phyloP scores from a whole-genome alignment of 2,797 vertebrate species.

The Oreochromis grahami region DNA sequence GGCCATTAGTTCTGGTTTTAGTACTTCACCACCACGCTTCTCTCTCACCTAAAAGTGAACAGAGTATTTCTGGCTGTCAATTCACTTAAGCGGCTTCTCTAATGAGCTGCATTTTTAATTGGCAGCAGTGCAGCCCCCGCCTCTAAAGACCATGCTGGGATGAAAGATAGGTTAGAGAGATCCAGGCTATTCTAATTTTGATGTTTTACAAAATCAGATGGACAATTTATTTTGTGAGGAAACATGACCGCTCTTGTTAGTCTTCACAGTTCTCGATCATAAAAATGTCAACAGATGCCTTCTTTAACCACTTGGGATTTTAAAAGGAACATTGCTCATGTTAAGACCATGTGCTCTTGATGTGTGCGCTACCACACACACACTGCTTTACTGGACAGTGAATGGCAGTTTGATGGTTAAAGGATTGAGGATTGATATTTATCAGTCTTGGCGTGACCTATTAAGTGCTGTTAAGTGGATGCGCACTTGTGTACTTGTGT shows the following conservation, averaged over 20 bases:
- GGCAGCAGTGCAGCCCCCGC: background rate
- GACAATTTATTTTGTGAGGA: background rate
- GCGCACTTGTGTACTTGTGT: background rate
- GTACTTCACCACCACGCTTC: slow-evolving; percentile 5
- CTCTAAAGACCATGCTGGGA: background rate
- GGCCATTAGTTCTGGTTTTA: slow-evolving; percentile 46
- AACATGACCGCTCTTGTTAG: background rate
- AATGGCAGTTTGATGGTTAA: slow-evolving; percentile 8
- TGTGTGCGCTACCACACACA: background rate
- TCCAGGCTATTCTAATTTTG: background rate
- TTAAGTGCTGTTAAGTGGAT: background rate
- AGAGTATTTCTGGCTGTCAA: slow-evolving; percentile 37
- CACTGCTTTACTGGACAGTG: background rate
- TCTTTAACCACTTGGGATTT: background rate
- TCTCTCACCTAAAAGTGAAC: slow-evolving; percentile 23
- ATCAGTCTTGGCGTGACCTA: slow-evolving; percentile 4
- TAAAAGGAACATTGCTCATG: background rate
- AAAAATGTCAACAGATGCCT: background rate
- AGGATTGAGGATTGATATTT: background rate
- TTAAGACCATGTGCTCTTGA: background rate
- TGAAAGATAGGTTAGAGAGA: slow-evolving; percentile 12
- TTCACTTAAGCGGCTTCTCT: slow-evolving; percentile 30
- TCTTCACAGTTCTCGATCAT: background rate
- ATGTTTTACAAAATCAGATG: background rate
- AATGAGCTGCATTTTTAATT: slow-evolving; percentile 48